These are phyloP conservation scores for Chitala chitala DNA, from an alignment of 2,113 vertebrate genomes.

Conservation along the genomic window DNA sequence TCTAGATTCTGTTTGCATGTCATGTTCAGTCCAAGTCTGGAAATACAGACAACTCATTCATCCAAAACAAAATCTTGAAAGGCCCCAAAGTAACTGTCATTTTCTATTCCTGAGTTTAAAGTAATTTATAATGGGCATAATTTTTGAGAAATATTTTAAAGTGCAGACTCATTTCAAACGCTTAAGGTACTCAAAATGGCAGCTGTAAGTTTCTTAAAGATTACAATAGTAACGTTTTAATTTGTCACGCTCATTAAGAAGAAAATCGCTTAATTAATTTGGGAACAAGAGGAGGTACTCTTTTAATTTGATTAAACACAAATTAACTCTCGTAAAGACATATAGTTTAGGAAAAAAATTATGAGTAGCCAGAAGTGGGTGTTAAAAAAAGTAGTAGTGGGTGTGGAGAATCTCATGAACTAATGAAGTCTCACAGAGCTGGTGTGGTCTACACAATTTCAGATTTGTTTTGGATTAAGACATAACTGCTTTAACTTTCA, in stretches of 20 bases:
- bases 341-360: neutral
- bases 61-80: neutral
- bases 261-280: slow-evolving; percentile 39
- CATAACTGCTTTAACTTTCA: slow-evolving; percentile 26
- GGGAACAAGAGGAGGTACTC: slow-evolving; percentile 26
- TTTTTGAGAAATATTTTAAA: too few species aligned
- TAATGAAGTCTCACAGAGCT: neutral
- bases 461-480: neutral
- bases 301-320: slow-evolving; percentile 39
- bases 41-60: too few species aligned
- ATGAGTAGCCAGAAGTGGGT: neutral
- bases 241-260: slow-evolving; percentile 38
- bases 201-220: slow-evolving; percentile 19
- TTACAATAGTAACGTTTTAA: slow-evolving; percentile 38
- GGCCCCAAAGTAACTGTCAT: neutral
- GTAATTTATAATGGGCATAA: neutral
- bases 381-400: neutral
- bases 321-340: neutral
- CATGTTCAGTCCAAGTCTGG: too few species aligned
- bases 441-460: neutral
- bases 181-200: slow-evolving; percentile 11
- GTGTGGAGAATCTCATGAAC: neutral
- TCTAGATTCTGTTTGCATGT: too few species aligned
- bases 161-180: neutral
- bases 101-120: neutral